A percentile compares a stretch with the other conserved stretches of the same genome.
Evolutionary conservation across 2,797 vertebrate genomes (phyloP).

Genomic region (Siniperca undulata): DNA sequence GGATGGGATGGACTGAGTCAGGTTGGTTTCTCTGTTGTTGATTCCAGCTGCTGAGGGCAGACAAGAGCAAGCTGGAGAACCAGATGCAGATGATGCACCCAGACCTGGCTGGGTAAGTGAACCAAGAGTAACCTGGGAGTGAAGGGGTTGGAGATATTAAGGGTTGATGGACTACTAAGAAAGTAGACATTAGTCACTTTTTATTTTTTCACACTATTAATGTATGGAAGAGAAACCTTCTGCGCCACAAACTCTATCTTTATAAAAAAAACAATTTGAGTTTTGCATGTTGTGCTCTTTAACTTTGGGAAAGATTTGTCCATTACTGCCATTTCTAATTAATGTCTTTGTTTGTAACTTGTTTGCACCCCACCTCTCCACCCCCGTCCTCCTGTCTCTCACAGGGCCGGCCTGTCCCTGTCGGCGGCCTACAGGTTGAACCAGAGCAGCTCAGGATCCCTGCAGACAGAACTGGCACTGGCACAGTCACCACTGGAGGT

Average conservation of each 20-base stretch:
- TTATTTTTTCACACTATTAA: not conserved
- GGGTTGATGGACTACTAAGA: not conserved
- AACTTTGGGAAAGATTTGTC: not conserved
- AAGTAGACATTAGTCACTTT: not conserved
- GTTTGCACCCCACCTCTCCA: not conserved
- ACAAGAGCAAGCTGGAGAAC: conserved; percentile 89
- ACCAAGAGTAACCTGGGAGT: not conserved
- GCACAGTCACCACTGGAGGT: conserved; percentile 91
- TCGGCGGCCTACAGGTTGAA: conserved; percentile 83
- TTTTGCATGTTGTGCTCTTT: not conserved
- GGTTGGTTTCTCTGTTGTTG: conserved; percentile 30
- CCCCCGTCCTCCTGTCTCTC: fast-evolving
- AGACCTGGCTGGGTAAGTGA: conserved; percentile 88
- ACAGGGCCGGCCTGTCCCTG: conserved; percentile 77
- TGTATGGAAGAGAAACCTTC: not conserved
- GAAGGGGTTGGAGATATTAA: not conserved
- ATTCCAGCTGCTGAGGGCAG: conserved; percentile 87
- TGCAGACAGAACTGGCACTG: conserved; percentile 89
- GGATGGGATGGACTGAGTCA: conserved; percentile 22
- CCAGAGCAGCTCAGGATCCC: conserved; percentile 83
- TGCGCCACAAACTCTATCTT: not conserved
- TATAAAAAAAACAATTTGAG: not conserved
- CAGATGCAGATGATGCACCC: conserved; percentile 90
- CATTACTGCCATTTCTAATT: not conserved
- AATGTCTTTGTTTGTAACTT: not conserved